Percentiles rank a stretch among this genome's conserved stretches.
Evolutionary conservation across 2,797 vertebrate genomes (phyloP).

Genomic region (Limosa lapponica): DNA sequence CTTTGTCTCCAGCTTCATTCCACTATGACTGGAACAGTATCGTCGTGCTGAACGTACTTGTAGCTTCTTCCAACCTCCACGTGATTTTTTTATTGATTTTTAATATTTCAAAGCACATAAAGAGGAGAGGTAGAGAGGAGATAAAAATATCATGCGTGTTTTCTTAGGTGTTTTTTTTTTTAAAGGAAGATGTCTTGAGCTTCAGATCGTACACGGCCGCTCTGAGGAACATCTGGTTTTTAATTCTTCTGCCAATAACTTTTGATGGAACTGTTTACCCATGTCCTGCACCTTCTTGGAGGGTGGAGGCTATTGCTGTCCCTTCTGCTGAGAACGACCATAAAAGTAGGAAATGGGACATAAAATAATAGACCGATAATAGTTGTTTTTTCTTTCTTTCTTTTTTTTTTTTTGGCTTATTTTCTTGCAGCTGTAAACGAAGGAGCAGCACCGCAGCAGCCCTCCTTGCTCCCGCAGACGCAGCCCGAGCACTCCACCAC

Average conservation of each 20-base stretch:
- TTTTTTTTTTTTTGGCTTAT: background rate
- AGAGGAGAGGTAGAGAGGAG: background rate
- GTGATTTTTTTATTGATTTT: background rate
- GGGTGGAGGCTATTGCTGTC: background rate
- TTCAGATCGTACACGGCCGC: fast-evolving
- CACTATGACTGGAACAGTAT: background rate
- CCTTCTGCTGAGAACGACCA: background rate
- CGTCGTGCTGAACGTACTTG: fast-evolving
- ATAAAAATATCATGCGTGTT: background rate
- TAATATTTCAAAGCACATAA: background rate
- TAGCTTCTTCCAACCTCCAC: background rate
- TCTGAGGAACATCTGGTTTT: background rate
- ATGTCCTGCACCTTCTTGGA: background rate
- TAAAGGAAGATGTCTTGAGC: background rate
- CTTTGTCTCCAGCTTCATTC: slow-evolving; percentile 14
- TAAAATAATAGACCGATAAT: background rate
- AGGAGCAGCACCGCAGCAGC: slow-evolving; percentile 76
- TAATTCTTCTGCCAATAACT: background rate
- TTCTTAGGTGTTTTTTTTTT: background rate
- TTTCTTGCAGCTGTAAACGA: slow-evolving; percentile 75
- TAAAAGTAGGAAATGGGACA: background rate
- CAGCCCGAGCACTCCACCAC: slow-evolving; percentile 81
- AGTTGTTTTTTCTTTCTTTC: background rate
- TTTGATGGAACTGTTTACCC: background rate
- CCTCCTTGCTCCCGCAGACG: slow-evolving; percentile 76